Evolutionary conservation across 2,888 invertebrate species (phyloP), one percentile per base, ranked within the genome.

Genomic region (Steinernema scapterisci): DNA sequence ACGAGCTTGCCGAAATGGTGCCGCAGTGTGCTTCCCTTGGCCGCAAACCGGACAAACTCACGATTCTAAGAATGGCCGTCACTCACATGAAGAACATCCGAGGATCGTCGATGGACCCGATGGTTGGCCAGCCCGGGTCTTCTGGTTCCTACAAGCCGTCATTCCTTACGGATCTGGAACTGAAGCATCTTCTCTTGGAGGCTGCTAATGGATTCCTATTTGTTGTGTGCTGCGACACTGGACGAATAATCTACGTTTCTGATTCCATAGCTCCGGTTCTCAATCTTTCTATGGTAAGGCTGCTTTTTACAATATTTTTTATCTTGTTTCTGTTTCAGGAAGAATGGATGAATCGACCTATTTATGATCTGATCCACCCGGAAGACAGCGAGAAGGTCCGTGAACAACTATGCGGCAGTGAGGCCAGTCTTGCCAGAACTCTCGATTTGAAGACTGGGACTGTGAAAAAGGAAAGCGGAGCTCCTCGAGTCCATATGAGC

Each of bases 1-100:
- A 97, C 88, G 97, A 99, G 91, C 91, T 99, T 86, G 97, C 96
- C 83, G 97, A 97, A 90, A 97, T 99, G 97, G 97, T 97, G 88
- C 97, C 97, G 87, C 96, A 97, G 86, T 97, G 97, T 90, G 71
- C 43, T 45, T 51, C 43, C 6, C 91, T 97, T 83, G 97, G 97
- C 74, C 92, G 97, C 83, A 99, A 99, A 89, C 97, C 97, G 72
- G 99, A 99, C 91, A 99, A 99, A 90, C 92, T 99, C 80, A 99
- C 97, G 85, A 97, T 99, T 89, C 92, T 99, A 78, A 92, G 99
- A 87, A 97, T 99, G 97, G 97, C 99, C 70, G 97, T 99, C 77
- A 95, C 97, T 23, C 97, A 99, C 89, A 99, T 99, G 97, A 97
- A 31, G 6, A 21, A 63, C 2, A 63, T 63, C 31, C 63, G 63